These are phyloP conservation scores for Drosophila lutescens DNA, from an alignment of 2,888 invertebrate genomes.

Conservation along the genomic window DNA sequence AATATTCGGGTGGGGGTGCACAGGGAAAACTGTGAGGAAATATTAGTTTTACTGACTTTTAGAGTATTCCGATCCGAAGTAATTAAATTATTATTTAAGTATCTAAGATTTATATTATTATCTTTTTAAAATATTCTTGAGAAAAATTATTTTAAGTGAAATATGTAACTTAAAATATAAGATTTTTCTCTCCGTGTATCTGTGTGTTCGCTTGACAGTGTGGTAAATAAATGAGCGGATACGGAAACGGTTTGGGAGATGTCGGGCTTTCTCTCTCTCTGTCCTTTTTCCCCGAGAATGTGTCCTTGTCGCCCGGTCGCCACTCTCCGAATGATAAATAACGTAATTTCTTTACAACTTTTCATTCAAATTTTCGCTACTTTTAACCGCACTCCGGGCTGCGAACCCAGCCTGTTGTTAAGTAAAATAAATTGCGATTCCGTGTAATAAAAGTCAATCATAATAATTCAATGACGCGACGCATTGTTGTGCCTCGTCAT, in stretches of 20 bases:
- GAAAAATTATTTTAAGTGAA: too few species aligned
- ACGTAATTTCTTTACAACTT: conserved; percentile 78
- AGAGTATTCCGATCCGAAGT: too few species aligned
- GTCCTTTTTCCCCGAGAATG: conserved; percentile 7
- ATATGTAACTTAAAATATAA: too few species aligned
- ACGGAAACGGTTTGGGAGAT: conserved; percentile 73
- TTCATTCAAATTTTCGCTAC: conserved; percentile 72
- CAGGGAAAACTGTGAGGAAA: background rate
- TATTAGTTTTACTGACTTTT: background rate
- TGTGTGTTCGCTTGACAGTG: conserved; percentile 66
- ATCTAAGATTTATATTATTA: too few species aligned
- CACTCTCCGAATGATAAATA: conserved; percentile 74
- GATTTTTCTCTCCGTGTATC: conserved; percentile 16
- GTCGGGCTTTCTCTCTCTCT: conserved; percentile 13
- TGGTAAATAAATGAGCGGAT: conserved; percentile 75
- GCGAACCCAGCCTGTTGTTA: conserved; percentile 60
- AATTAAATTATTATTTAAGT: too few species aligned
- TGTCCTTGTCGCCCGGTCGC: conserved; percentile 39
- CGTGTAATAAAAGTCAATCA: conserved; percentile 80
- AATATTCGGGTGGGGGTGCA: background rate
- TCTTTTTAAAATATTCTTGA: too few species aligned
- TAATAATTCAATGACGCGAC: conserved; percentile 77
- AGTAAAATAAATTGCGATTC: conserved; percentile 80
- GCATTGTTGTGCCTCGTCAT: conserved; percentile 45
- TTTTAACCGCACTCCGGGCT: conserved; percentile 47